These are phyloP conservation scores for pig (Sus scrofa) DNA, from an alignment of 2,113 vertebrate species.

Conservation along the genomic window DNA sequence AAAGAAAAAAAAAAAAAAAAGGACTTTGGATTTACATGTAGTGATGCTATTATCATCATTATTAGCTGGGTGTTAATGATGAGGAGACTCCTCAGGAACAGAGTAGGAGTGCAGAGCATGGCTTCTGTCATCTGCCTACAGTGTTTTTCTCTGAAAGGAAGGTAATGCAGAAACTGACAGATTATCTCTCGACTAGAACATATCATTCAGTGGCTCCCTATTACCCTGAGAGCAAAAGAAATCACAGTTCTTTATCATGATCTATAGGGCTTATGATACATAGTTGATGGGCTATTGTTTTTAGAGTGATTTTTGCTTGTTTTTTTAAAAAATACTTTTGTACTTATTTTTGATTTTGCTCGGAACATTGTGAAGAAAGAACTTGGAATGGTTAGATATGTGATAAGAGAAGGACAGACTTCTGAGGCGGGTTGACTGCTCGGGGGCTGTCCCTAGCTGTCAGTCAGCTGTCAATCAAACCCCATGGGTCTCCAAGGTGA, in stretches of 20 bases:
- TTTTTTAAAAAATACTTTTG: no score
- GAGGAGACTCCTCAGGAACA: neutral
- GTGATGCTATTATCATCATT: neutral
- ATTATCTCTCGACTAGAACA: no score
- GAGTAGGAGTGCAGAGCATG: neutral
- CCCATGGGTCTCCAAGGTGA: neutral
- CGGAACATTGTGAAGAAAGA: neutral
- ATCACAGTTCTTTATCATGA: neutral
- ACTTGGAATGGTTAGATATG: neutral
- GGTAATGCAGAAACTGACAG: neutral
- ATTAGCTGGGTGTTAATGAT: neutral
- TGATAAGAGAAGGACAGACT: no score
- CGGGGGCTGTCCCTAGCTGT: neutral
- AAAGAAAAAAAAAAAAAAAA: no score
- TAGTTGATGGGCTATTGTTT: neutral
- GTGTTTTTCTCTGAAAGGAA: neutral
- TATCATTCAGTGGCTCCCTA: neutral
- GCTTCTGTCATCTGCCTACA: neutral
- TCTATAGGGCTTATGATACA: neutral
- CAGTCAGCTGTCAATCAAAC: neutral
- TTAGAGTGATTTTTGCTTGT: neutral
- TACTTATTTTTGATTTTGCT: neutral
- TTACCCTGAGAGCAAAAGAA: neutral
- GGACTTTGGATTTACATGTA: neutral
- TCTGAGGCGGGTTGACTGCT: accelerated